These are phyloP conservation scores for Eurytoma adleriae DNA, from an alignment of 2,888 invertebrate genomes.

Conservation along the genomic window DNA sequence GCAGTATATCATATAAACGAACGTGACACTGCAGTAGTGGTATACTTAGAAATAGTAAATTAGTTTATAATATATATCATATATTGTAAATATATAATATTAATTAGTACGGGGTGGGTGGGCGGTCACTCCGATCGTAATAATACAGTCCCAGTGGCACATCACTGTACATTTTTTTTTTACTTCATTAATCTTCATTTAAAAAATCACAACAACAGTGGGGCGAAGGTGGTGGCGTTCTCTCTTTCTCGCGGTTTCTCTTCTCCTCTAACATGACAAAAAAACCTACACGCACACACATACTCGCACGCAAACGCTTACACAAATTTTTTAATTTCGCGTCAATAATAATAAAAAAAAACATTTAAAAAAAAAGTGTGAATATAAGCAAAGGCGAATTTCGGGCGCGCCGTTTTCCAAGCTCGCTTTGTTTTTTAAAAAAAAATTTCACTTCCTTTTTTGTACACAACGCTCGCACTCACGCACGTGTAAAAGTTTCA, in stretches of 20 bases:
- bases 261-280: constrained; percentile 3
- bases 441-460: no score
- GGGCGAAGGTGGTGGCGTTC: constrained; percentile 72
- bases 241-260: constrained; percentile 10
- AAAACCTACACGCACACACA: neutral
- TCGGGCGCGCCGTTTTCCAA: no score
- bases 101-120: constrained; percentile 71
- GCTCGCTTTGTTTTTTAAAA: no score
- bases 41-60: constrained; percentile 70
- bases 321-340: constrained; percentile 9
- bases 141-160: constrained; percentile 74
- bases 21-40: constrained; percentile 76
- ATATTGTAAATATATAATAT: constrained; percentile 59
- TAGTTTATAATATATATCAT: constrained; percentile 53
- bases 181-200: constrained; percentile 30
- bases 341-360: neutral
- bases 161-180: constrained; percentile 70
- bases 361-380: no score
- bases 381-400: no score
- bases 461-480: neutral
- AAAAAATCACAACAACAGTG: constrained; percentile 74
- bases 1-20: constrained; percentile 70
- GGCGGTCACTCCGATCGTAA: constrained; percentile 73
- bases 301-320: constrained; percentile 17
- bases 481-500: neutral